These are phyloP conservation scores for Chouioia cunea DNA, from an alignment of 2,888 invertebrate genomes.

Conservation along the genomic window DNA sequence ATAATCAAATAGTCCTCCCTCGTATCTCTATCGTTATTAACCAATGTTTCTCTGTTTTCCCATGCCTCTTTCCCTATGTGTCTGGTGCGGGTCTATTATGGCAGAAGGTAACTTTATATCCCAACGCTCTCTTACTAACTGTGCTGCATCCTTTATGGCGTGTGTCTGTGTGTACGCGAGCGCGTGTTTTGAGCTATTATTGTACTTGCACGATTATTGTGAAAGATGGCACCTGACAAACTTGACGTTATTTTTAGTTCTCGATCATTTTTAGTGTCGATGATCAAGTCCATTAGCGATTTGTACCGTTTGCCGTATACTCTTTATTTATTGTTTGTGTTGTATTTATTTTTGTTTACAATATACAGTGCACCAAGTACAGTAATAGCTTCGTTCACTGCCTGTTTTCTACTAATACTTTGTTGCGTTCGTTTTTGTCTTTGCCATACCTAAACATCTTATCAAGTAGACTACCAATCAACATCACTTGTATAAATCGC, in stretches of 20 bases:
- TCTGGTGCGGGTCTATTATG: slow-evolving; percentile 67
- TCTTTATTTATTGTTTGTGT: too few relatives aligned
- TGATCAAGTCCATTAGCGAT: slow-evolving; percentile 25
- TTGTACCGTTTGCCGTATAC: too few relatives aligned
- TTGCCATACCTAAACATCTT: background rate
- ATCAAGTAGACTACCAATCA: too few relatives aligned
- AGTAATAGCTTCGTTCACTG: slow-evolving; percentile 23
- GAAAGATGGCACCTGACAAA: slow-evolving; percentile 38
- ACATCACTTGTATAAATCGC: too few relatives aligned
- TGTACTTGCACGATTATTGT: slow-evolving; percentile 45
- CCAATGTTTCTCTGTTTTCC: slow-evolving; percentile 59
- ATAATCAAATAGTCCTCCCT: too few relatives aligned
- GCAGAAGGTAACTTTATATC: slow-evolving; percentile 66
- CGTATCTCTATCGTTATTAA: slow-evolving; percentile 29
- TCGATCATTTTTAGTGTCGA: slow-evolving; percentile 24
- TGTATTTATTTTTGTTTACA: background rate
- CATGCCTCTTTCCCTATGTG: slow-evolving; percentile 66
- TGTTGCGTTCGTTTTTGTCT: slow-evolving; percentile 4
- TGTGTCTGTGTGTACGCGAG: slow-evolving; percentile 4
- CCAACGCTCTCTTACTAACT: slow-evolving; percentile 52
- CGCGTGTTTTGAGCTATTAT: slow-evolving; percentile 38
- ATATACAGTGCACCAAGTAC: background rate
- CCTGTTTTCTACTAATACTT: slow-evolving; percentile 2
- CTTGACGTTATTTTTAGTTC: slow-evolving; percentile 36
- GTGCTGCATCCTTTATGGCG: slow-evolving; percentile 43